phyloP scores from a whole-genome alignment of 2,113 vertebrate genomes.

The Myotis davidii region DNA sequence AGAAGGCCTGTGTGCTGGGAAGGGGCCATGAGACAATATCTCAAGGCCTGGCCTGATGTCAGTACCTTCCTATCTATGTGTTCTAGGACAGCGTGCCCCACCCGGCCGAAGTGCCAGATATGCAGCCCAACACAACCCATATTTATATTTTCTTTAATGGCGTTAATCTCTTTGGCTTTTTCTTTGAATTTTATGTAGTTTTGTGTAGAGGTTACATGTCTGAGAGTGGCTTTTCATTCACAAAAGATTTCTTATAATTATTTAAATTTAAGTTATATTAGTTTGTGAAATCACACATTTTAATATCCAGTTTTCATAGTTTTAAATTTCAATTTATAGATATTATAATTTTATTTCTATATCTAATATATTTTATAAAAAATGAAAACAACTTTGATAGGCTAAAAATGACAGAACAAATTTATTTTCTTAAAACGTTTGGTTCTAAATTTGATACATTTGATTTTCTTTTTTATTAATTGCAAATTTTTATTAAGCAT shows the following conservation, averaged over 20 bases:
- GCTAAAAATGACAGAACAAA: not conserved
- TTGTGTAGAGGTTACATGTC: not conserved
- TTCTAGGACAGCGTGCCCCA: no score
- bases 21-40: no score
- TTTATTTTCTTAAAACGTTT: not conserved
- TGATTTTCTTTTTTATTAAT: slow-evolving; percentile 2
- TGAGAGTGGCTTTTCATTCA: not conserved
- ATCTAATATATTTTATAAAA: not conserved
- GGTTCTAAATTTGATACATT: not conserved
- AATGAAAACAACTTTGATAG: not conserved
- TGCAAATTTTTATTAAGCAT: not conserved
- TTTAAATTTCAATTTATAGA: slow-evolving; percentile 1
- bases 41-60: no score
- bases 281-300: not conserved
- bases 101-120: no score
- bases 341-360: not conserved
- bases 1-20: no score
- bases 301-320: not conserved
- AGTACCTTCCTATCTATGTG: no score
- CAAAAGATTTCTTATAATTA: not conserved
- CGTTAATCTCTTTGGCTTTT: not conserved
- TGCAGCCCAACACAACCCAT: no score
- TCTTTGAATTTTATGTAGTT: not conserved
- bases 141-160: not conserved
- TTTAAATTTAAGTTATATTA: slow-evolving; percentile 39